Base-by-base conservation (phyloP, 1,140 invertebrate species). In the Xylocopa sonorina region DNA sequence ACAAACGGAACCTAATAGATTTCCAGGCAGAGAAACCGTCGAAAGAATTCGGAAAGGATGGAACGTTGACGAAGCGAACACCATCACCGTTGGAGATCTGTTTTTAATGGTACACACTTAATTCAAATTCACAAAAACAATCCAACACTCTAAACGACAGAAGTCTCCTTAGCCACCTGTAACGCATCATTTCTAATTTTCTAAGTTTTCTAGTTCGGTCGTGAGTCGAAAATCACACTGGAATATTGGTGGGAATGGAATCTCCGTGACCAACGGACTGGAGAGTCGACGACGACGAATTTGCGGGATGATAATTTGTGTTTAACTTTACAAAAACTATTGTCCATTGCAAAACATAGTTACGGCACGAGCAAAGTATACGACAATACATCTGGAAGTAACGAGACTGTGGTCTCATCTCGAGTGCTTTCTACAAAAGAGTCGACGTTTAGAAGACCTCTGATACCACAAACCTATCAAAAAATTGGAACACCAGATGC, bases 71-170 rank as follows among this genome's bases (percentile, higher is more conserved):
- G 96, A 96, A 89, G 95, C 95, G 9, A 96, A 96, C 24, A 95
- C 95, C 41, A 94, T 98, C 43, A 97, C 97, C 43, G 94, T 98
- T 57, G 98, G 97, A 0, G 97, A 99, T 93, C 90, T 98, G n/a
- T 98, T 97, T 93, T 93, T 98, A 77, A 97, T 98, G 95, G 96
- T 96, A 89, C 90, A 85, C 62, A 64, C 74, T 72, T 64, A 46
- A 43, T 9, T 53, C 2, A 0, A 43, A 24, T 41, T n/a, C 27
- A 10, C 0, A 43, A 46, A 1, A 50, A 50, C 53, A 80, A 38
- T 16, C 41, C 34, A 24, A 48, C 51, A 58, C 14, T 34, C 6
- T 2, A 10, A 48, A 7, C 6, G n/a, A n/a, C n/a, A n/a, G n/a
- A n/a, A n/a, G n/a, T 53, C 0, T 9, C 3, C 4, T 53, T 58